Conservation (phyloP, 2,888 invertebrate species). For the Gerris lacustris region DNA sequence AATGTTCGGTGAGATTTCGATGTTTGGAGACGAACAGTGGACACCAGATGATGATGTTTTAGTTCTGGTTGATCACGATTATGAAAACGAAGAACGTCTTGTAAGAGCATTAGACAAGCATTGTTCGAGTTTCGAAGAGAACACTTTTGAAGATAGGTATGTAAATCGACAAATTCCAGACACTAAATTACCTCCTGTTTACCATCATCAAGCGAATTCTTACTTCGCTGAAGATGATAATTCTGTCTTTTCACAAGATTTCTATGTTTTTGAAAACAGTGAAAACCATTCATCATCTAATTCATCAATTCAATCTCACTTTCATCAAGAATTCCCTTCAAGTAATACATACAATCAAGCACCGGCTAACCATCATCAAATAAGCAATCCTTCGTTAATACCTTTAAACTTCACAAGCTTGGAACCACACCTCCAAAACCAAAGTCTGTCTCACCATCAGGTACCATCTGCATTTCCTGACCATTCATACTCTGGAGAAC, state of each 20-base stretch:
- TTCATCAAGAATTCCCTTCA: neutral
- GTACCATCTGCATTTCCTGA: too few relatives aligned
- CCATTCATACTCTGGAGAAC: neutral
- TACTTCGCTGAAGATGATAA: neutral
- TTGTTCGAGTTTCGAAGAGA: neutral
- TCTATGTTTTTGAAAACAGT: too few relatives aligned
- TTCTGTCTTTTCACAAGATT: neutral
- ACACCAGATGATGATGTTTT: neutral
- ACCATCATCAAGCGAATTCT: neutral
- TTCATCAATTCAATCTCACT: too few relatives aligned
- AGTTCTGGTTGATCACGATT: neutral
- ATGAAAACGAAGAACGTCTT: neutral
- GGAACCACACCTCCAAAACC: too few relatives aligned
- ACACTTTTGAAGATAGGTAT: neutral
- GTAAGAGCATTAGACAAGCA: neutral
- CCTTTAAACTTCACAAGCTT: too few relatives aligned
- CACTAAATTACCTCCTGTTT: too few relatives aligned
- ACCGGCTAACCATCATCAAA: too few relatives aligned
- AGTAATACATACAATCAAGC: neutral
- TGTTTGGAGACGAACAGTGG: neutral
- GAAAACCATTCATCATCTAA: too few relatives aligned
- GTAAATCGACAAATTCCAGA: too few relatives aligned
- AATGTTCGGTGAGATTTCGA: neutral
- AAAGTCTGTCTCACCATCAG: too few relatives aligned
- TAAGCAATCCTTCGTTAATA: too few relatives aligned